Conservation (phyloP, 2,797 vertebrate genomes). For the Aeoliscus strigatus region DNA sequence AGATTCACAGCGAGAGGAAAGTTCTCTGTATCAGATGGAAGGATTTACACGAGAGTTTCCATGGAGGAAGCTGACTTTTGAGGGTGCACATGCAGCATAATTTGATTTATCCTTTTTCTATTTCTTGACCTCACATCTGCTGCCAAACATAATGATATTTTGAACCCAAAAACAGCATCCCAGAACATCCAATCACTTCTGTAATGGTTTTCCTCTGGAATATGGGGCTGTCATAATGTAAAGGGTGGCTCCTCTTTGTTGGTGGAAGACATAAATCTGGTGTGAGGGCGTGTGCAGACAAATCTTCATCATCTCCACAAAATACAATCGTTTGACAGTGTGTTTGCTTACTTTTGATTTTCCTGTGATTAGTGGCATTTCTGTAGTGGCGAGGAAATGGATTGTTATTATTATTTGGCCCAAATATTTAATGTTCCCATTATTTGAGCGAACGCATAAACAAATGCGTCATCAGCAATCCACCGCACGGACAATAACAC, state of each 20-base stretch:
- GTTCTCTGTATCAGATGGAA: slow-evolving; percentile 43
- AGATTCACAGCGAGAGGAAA: slow-evolving; percentile 48
- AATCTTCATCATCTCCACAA: slow-evolving; percentile 51
- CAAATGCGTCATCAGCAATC: slow-evolving; percentile 75
- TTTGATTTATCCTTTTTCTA: no score
- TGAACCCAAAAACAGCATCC: no score
- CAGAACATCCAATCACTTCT: no score
- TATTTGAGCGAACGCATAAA: slow-evolving; percentile 74
- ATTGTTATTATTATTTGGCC: slow-evolving; percentile 75
- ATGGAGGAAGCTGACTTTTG: slow-evolving; percentile 52
- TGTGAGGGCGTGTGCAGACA: slow-evolving; percentile 50
- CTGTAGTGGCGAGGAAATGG: slow-evolving; percentile 65
- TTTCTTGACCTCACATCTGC: no score
- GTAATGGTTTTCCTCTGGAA: no score
- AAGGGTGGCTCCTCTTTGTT: no score
- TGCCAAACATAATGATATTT: no score
- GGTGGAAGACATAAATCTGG: slow-evolving; percentile 53
- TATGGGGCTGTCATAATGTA: no score
- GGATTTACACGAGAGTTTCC: slow-evolving; percentile 51
- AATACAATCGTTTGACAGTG: slow-evolving; percentile 53
- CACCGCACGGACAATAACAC: slow-evolving; percentile 74
- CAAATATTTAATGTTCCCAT: slow-evolving; percentile 83
- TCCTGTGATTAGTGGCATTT: slow-evolving; percentile 62
- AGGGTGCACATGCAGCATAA: no score
- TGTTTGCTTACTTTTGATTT: slow-evolving; percentile 69